Base-by-base conservation (phyloP, 2,888 invertebrate genomes). In the Peribatodes rhomboidaria region DNA sequence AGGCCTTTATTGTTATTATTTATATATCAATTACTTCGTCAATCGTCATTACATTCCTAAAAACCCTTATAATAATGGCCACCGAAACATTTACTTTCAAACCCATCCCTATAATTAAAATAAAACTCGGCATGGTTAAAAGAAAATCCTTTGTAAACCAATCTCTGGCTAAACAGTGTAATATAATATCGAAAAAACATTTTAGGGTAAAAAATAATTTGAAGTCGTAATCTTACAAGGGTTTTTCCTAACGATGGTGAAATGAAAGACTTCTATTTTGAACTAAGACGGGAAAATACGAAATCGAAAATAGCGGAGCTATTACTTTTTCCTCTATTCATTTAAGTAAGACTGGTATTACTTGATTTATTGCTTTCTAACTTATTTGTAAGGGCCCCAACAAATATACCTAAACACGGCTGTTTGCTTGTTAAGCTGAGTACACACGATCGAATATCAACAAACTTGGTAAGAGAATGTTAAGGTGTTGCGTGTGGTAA, bases 331-430 rank as follows among this genome's bases (percentile, higher is more conserved):
- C 41, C 22, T 20, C 33, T 50, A 55, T 65, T 55, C 50, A 52
- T 59, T 44, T 49, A 35, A 35, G 49, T 55, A 50, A 42, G 41
- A 22, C 44, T 11, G 41, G 49, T 22, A 14, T 44, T 50, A 39
- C 52, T 60, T 61, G 54, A 59, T 59, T 59, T 67, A 61, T 61
- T 64, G 35, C 55, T 27, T 54, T 59, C 54, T 6, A 53, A 47
- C 37, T 53, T 57, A 54, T 42, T 59, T 33, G 47, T 47, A 49
- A 58, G 49, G 13, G 56, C 53, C 53, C 62, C 31, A 65, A 60
- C 57, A 64, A 68, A 65, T 55, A 63, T 16, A 42, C 16, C 16
- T 54, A 42, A 55, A 61, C 58, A 52, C 63, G 57, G 54, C 37
- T 49, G 42, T 54, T 16, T 64, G 27, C 31, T 56, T 49, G 53